Conservation (phyloP, 2,113 vertebrate genomes). For the Gambusia holbrooki region DNA sequence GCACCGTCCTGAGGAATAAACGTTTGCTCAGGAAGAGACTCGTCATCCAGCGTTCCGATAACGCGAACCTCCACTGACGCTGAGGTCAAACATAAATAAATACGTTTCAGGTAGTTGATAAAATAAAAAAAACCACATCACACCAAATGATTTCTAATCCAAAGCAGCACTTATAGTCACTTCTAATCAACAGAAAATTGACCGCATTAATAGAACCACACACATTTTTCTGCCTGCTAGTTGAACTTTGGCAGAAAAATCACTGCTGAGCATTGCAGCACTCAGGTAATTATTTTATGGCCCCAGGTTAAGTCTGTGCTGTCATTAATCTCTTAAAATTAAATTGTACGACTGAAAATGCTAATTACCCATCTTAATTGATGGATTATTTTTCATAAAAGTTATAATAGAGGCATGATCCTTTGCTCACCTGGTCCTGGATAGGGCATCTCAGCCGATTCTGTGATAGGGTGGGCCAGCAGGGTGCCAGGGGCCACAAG, state of each 20-base stretch:
- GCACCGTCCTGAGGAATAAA: slow-evolving; percentile 66
- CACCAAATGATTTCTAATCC: background rate
- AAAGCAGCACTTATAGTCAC: slow-evolving; percentile 5
- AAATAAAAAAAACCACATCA: background rate
- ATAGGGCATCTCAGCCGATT: slow-evolving; percentile 76
- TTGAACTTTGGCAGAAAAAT: slow-evolving; percentile 30
- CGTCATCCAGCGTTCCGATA: slow-evolving; percentile 57
- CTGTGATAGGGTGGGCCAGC: slow-evolving; percentile 75
- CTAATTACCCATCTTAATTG: slow-evolving; percentile 18
- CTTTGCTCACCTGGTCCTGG: slow-evolving; percentile 71
- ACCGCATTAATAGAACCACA: background rate
- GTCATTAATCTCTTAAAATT: slow-evolving; percentile 42
- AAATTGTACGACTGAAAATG: slow-evolving; percentile 21
- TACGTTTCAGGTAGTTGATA: background rate
- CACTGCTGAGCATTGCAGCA: slow-evolving; percentile 9
- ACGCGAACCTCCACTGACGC: slow-evolving; percentile 67
- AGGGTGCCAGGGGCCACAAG: slow-evolving; percentile 68
- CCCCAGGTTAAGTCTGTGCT: slow-evolving; percentile 10
- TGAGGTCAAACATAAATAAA: slow-evolving; percentile 21
- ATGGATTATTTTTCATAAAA: slow-evolving; percentile 21
- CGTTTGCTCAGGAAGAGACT: slow-evolving; percentile 66
- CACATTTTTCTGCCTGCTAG: background rate
- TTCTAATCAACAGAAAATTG: background rate
- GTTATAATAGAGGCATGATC: slow-evolving; percentile 9
- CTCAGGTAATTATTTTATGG: slow-evolving; percentile 36